Conservation (phyloP, 2,113 vertebrate species). For the Casuarius casuarius region DNA sequence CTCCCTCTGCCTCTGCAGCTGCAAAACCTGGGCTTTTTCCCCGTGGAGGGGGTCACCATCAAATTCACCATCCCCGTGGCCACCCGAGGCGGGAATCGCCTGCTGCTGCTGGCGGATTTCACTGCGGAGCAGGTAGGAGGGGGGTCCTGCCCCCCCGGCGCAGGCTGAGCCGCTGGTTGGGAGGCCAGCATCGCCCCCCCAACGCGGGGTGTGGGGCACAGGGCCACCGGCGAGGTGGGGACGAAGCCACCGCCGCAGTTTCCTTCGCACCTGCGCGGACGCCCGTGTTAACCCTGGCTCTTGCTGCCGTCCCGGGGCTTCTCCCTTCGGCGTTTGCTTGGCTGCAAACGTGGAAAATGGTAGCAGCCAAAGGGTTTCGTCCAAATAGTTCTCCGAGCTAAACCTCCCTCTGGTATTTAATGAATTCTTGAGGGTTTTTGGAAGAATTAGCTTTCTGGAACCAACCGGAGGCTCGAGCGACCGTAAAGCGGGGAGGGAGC, state of each 20-base stretch:
- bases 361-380: not conserved
- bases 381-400: not conserved
- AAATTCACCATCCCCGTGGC: slow-evolving; percentile 82
- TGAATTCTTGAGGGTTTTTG: not conserved
- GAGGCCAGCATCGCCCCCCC: too few species aligned
- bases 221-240: not conserved
- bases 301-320: rapidly evolving
- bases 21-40: slow-evolving; percentile 89
- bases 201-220: too few species aligned
- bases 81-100: slow-evolving; percentile 80
- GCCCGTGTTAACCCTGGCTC: not conserved
- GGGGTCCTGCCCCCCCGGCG: too few species aligned
- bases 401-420: not conserved
- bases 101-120: slow-evolving; percentile 82
- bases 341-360: not conserved
- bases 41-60: slow-evolving; percentile 80
- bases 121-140: slow-evolving; percentile 78
- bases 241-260: not conserved
- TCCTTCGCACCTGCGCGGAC: not conserved
- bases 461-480: rapidly evolving
- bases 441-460: not conserved
- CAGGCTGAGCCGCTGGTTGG: too few species aligned
- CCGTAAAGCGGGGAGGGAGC: rapidly evolving
- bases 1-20: slow-evolving; percentile 73
- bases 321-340: not conserved